phyloP scores from a whole-genome alignment of 1,140 invertebrate genomes.

The Lepidurus arcticus region DNA sequence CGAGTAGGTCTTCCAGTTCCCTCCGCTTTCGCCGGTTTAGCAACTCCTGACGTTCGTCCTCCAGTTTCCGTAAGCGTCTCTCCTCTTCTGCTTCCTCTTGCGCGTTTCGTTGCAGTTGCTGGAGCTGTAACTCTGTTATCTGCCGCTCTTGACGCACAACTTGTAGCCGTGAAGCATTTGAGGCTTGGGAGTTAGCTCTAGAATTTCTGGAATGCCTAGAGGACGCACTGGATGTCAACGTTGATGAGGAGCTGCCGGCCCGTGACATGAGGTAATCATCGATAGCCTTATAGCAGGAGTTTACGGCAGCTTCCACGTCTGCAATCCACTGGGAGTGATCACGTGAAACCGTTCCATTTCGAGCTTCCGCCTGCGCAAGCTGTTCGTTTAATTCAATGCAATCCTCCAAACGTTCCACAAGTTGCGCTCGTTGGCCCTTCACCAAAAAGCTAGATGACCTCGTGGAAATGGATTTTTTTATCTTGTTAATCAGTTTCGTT shows the following conservation, averaged over 20 bases:
- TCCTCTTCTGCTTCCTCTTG: neutral
- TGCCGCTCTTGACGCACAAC: neutral
- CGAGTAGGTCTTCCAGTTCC: constrained; percentile 15
- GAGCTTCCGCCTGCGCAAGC: neutral
- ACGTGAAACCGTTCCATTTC: neutral
- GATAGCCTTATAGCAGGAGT: neutral
- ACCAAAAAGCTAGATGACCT: neutral
- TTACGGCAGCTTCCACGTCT: neutral
- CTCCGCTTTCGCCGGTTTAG: neutral
- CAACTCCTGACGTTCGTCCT: neutral
- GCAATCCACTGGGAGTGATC: neutral
- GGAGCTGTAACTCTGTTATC: neutral
- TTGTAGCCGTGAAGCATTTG: neutral
- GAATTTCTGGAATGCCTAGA: neutral
- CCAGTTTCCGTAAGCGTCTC: no score
- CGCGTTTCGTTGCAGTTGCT: neutral
- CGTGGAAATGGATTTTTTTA: neutral
- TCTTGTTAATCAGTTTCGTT: neutral
- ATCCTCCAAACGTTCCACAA: neutral
- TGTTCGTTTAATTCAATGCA: neutral
- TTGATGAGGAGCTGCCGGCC: neutral
- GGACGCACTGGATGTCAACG: neutral
- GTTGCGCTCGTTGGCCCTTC: neutral
- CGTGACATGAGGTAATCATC: neutral
- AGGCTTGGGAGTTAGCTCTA: neutral